Base-by-base conservation (phyloP, 1,140 invertebrate genomes). In the Drosophila simulans region DNA sequence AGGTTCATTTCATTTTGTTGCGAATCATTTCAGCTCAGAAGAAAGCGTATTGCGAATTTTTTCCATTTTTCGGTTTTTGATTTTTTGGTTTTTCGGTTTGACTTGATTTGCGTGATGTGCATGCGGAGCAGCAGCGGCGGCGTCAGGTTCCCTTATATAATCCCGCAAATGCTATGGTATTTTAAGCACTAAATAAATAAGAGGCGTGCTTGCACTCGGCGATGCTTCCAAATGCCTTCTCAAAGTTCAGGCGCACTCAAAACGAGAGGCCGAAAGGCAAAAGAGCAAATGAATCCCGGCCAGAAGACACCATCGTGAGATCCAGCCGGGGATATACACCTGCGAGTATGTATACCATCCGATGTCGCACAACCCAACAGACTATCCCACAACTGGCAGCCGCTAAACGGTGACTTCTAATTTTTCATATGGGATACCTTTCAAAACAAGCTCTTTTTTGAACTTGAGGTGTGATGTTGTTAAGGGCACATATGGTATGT, bases 21-120 rank as follows among this genome's bases (percentile, higher is more conserved):
- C 48, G 51, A 34, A 48, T 65, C 43, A 55, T 10, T 27, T 56
- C 8, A 34, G 59, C 52, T 52, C 65, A 79, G 83, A 86, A 86
- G 84, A 88, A 88, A 88, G 84, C 70, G 79, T 89, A 83, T 68
- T 89, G 83, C 84, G 70, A 86, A 77, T 83, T 71, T 81, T 74
- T 48, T 31, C 5, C 25, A 27, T 39, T 51, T 39, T 37, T 46
- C 5, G 7, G 10, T 15, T 17, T 46, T 46, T 12, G 15, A 10
- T 11, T 49, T 37, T 39, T 46, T 7, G 15, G 10, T 15, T 17
- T 51, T 35, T 42, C 27, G 69, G 51, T 73, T 62, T 54, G 82
- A 69, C 83, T 86, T 83, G 84, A 88, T 88, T 88, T 88, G 83
- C 83, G 83, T 88, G 83, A 88, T 88, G 84, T 88, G 83, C 83